Evolutionary conservation across 2,888 invertebrate species (phyloP).

Genomic region (Pristionchus maxplancki): DNA sequence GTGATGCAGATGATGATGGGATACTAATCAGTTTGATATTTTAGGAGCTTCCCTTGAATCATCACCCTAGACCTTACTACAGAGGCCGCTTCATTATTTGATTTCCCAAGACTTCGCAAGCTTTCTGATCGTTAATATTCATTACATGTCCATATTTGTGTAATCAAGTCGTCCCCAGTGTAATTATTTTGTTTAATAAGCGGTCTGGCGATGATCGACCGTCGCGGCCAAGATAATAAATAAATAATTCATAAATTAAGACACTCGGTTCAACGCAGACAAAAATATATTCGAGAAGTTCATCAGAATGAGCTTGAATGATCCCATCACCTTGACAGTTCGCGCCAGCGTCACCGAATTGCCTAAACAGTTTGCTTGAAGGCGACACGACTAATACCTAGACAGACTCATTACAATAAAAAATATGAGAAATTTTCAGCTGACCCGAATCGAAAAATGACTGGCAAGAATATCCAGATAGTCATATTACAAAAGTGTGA

Average conservation of each 20-base stretch:
- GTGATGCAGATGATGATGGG: conserved; percentile 8
- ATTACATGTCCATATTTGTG: conserved; percentile 6
- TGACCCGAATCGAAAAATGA: no score
- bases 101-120: neutral
- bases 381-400: no score
- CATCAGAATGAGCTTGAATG: no score
- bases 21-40: neutral
- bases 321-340: no score
- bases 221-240: conserved; percentile 28
- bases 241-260: neutral
- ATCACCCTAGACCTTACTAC: neutral
- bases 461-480: no score
- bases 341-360: no score
- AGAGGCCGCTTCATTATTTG: neutral
- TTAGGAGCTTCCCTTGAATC: neutral
- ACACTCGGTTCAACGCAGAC: no score
- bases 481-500: no score
- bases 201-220: conserved; percentile 18
- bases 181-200: neutral
- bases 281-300: no score
- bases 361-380: no score
- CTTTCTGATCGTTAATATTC: neutral
- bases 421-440: no score
- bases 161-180: neutral
- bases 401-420: no score